Base-by-base conservation (phyloP, 2,113 vertebrate genomes). In the Onychostruthus taczanowskii region DNA sequence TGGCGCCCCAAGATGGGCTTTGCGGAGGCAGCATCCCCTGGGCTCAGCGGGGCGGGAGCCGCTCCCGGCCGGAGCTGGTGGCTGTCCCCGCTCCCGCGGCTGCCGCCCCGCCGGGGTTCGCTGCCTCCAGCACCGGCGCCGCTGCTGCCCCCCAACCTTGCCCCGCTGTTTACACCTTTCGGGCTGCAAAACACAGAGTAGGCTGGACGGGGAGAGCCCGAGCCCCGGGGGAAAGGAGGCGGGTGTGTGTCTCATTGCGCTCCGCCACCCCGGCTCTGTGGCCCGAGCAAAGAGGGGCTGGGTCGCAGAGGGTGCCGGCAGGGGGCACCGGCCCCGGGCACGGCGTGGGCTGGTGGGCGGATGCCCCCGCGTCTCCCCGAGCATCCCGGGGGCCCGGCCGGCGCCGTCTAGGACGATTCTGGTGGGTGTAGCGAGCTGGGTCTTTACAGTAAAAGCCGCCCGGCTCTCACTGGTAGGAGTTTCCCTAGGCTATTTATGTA, bases 401-500 rank as follows among this genome's bases (percentile, higher is more conserved):
- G 85, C 64, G 89, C 85, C 83, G 89, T 88, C 94, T 96, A 33
- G 66, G 22, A 41, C 62, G 67, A 18, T 92, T 92, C 56, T 93
- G 85, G 95, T 96, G 93, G 94, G 94, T 83, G 93, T 95, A 91
- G 30, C 35, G 37, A 53, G 16, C 39, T 20, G 56, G 47, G 39
- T 92, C 82, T 91, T 95, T 96, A 96, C 94, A 93, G 94, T 94
- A 96, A 96, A 79, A 87, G 56, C 62, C 58, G 44, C 43, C 70
- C 13, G 85, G 79, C 94, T 75, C 56, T 41, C 79, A 39, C 15
- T 83, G 91, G 75, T 85, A 94, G 94, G 96, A 94, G 94, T 93
- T 96, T 95, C 94, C 95, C 96, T 84, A 18, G 20, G 67, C 94
- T 96, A 96, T 95, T 94, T 96, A 82, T 96, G 88, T 93, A 18